Conservation (phyloP, 1,140 invertebrate species). For the Rhagoletis zephyria region DNA sequence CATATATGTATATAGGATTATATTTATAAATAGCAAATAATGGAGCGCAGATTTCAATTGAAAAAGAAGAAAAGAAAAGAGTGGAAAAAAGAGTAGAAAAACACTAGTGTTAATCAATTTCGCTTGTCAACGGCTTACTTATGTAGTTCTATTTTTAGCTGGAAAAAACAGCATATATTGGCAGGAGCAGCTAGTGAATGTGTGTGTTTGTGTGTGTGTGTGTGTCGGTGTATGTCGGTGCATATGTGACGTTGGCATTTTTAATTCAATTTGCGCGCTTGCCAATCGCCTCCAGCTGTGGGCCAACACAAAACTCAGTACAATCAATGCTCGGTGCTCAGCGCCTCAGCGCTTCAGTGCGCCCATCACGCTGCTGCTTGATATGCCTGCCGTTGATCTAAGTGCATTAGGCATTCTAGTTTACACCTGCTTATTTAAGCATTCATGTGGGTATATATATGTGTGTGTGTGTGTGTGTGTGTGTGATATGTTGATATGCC, state of each 20-base stretch:
- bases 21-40: no score
- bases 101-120: not conserved
- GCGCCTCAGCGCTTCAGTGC: not conserved
- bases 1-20: no score
- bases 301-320: not conserved
- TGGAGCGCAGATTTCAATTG: no score
- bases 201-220: not conserved
- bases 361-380: not conserved
- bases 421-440: no score
- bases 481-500: not conserved
- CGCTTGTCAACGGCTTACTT: not conserved
- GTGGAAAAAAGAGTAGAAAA: not conserved
- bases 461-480: not conserved
- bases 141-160: not conserved
- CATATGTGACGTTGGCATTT: conserved; percentile 1
- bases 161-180: conserved; percentile 5
- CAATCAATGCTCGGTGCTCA: not conserved
- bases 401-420: conserved; percentile 30
- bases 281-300: conserved; percentile 31
- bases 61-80: not conserved
- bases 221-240: not conserved
- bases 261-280: conserved; percentile 43
- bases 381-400: not conserved
- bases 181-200: not conserved
- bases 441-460: no score